Percentiles rank a stretch among this genome's conserved stretches.
These are phyloP conservation scores for Petrocephalus microphthalmus DNA, from an alignment of 2,113 vertebrate species.

Conservation along the genomic window DNA sequence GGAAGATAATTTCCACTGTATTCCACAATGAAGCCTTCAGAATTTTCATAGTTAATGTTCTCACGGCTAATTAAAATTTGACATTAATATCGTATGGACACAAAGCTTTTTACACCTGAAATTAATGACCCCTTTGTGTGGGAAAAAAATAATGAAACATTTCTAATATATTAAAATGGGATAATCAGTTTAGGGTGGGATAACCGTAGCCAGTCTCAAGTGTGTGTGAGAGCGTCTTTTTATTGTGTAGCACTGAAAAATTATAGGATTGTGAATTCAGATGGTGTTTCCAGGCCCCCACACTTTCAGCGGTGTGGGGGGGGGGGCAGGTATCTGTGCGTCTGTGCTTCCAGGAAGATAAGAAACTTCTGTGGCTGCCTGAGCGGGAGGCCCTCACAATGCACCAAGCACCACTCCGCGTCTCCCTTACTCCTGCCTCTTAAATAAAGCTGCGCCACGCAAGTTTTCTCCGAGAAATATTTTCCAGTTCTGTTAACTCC, in stretches of 20 bases:
- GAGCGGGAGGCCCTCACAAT: background rate
- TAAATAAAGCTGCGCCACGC: background rate
- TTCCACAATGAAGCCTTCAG: background rate
- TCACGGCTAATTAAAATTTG: background rate
- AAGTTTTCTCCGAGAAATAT: background rate
- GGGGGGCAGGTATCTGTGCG: constrained; percentile 20
- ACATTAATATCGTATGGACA: background rate
- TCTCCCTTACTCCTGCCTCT: background rate
- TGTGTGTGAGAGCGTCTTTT: background rate
- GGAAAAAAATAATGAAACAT: background rate
- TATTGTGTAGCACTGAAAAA: constrained; percentile 5
- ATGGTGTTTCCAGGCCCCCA: background rate
- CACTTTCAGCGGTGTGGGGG: constrained; percentile 14
- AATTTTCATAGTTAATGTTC: background rate
- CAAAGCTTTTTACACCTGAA: background rate
- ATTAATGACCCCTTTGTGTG: background rate
- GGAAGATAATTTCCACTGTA: background rate
- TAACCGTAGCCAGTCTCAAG: background rate
- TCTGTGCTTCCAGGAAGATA: constrained; percentile 41
- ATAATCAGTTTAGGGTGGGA: background rate
- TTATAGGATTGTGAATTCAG: background rate
- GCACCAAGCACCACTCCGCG: background rate
- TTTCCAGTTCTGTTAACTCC: background rate
- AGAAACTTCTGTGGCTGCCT: background rate
- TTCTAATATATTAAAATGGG: background rate